phyloP scores from a whole-genome alignment of 2,888 invertebrate genomes.

The Achlya flavicornis region DNA sequence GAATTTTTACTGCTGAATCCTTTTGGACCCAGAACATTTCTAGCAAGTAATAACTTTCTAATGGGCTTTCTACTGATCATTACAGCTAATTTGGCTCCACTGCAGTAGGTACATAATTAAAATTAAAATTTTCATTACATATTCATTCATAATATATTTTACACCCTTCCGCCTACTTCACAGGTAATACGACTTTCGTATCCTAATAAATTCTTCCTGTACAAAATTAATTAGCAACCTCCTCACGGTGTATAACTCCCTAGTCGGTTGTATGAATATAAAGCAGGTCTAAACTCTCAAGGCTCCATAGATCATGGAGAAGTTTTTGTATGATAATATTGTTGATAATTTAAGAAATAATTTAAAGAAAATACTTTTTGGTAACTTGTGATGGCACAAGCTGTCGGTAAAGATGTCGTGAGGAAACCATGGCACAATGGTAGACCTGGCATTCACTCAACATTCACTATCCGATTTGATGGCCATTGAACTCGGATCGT shows the following conservation, averaged over 20 bases:
- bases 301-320: neutral
- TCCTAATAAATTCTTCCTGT: constrained; percentile 38
- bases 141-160: neutral
- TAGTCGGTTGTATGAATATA: constrained; percentile 22
- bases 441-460: too few relatives aligned
- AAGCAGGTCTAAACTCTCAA: neutral
- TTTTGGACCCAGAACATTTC: too few relatives aligned
- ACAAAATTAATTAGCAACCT: constrained; percentile 43
- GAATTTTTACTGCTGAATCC: neutral
- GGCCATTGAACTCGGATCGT: too few relatives aligned
- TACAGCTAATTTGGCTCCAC: neutral
- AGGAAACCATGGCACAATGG: too few relatives aligned
- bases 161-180: neutral
- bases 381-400: neutral
- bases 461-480: too few relatives aligned
- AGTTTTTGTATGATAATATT: neutral
- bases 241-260: constrained; percentile 30
- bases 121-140: neutral
- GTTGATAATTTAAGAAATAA: neutral
- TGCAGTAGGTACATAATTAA: neutral
- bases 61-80: too few relatives aligned
- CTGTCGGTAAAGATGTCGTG: too few relatives aligned
- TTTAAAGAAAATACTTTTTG: neutral
- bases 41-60: too few relatives aligned
- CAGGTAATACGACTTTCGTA: constrained; percentile 31